These are phyloP conservation scores for Plemyria rubiginata DNA, from an alignment of 2,888 invertebrate species.

Conservation along the genomic window DNA sequence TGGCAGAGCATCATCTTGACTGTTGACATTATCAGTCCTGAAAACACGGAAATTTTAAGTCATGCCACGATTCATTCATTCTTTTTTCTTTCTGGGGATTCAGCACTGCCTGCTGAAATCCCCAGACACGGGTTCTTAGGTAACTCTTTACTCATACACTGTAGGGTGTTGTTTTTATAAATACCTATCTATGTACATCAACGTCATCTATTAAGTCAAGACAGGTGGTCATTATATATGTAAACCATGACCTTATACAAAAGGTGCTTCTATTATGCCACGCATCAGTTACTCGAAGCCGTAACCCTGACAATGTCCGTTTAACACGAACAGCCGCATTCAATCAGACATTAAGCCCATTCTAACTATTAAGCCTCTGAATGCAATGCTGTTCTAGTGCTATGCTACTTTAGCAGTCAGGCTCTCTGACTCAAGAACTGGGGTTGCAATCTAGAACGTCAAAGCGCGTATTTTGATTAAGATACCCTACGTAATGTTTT, in stretches of 20 bases:
- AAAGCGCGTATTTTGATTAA: background rate
- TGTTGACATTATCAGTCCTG: too few relatives aligned
- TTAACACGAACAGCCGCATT: constrained; percentile 7
- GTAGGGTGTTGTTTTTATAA: too few relatives aligned
- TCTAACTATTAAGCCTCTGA: constrained; percentile 6
- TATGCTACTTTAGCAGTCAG: background rate
- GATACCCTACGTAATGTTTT: too few relatives aligned
- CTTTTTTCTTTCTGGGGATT: too few relatives aligned
- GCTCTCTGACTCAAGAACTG: background rate
- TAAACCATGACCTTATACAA: constrained; percentile 13
- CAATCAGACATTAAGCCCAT: too few relatives aligned
- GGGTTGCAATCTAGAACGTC: background rate
- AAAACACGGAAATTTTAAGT: too few relatives aligned
- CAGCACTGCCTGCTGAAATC: too few relatives aligned
- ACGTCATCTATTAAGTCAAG: background rate
- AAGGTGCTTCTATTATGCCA: constrained; percentile 13
- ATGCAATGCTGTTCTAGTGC: background rate
- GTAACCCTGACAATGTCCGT: constrained; percentile 27
- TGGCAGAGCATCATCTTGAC: too few relatives aligned
- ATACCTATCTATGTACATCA: background rate
- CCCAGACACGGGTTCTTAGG: too few relatives aligned
- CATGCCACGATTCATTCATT: too few relatives aligned
- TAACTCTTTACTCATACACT: too few relatives aligned
- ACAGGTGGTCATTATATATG: constrained; percentile 2
- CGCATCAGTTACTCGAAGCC: constrained; percentile 14